Evolutionary conservation across 2,797 vertebrate species (phyloP).

Genomic region (Steatocranus sp.): DNA sequence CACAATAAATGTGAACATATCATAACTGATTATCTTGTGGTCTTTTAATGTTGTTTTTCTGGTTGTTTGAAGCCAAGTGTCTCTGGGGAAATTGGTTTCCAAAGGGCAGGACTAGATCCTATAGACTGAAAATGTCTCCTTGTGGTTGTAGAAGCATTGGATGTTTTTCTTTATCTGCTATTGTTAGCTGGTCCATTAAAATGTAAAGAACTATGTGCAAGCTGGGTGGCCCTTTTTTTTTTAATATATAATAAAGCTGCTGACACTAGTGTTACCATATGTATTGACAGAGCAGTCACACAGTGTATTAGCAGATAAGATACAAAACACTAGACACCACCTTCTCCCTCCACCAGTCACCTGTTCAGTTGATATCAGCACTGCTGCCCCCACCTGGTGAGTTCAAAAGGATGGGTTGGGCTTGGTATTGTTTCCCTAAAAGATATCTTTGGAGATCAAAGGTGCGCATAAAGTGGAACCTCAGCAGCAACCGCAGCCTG

Average conservation of each 20-base stretch:
- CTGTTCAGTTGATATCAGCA: slow-evolving; percentile 22
- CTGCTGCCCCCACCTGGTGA: slow-evolving; percentile 48
- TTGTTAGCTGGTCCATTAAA: slow-evolving; percentile 50
- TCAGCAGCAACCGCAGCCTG: background rate
- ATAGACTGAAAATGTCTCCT: slow-evolving; percentile 10
- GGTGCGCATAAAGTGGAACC: slow-evolving; percentile 44
- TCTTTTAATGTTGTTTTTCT: slow-evolving; percentile 8
- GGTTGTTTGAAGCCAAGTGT: background rate
- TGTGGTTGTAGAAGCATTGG: background rate
- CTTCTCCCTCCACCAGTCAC: background rate
- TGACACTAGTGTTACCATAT: slow-evolving; percentile 12
- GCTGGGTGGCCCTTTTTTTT: slow-evolving; percentile 19
- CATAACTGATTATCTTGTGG: slow-evolving; percentile 36
- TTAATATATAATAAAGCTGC: slow-evolving; percentile 45
- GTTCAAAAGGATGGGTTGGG: slow-evolving; percentile 32
- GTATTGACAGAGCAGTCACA: slow-evolving; percentile 11
- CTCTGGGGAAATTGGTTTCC: slow-evolving; percentile 17
- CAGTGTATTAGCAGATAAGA: background rate
- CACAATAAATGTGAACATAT: slow-evolving; percentile 80
- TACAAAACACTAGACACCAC: background rate
- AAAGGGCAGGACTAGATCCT: slow-evolving; percentile 19
- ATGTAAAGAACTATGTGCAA: slow-evolving; percentile 42
- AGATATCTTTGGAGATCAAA: slow-evolving; percentile 61
- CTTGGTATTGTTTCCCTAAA: slow-evolving; percentile 49
- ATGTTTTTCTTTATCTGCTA: slow-evolving; percentile 35